Base-by-base conservation (phyloP, 2,888 invertebrate species). In the Chouioia cunea region DNA sequence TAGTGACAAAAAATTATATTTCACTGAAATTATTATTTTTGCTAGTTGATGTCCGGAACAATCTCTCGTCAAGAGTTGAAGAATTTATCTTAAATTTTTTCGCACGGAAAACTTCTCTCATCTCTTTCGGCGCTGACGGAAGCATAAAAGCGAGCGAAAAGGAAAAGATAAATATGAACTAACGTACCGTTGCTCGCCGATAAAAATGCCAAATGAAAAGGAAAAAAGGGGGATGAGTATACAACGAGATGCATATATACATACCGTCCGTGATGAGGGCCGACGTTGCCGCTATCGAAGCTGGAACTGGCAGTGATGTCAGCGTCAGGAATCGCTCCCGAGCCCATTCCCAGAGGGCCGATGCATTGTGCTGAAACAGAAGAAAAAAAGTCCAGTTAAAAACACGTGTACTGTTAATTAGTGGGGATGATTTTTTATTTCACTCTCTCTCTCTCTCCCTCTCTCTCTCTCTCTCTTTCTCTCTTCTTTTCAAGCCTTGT, bases 221-320 rank as follows among this genome's bases (percentile, higher is more conserved):
- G 36, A 57, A 43, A 57, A 27, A 27, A 27, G 4, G 4, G 6
- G 6, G 27, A 27, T 27, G 27, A 27, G 52, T 16, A 52, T 8
- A 53, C 20, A 20, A 56, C 36, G 18, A 60, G 2, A 47, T 43
- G 14, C 44, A 18, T 20, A 10, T 53, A 62, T 70, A 78, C 88
- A 86, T 86, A 95, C 96, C 96, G 91, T 86, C 92, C 94, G 83
- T 93, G 92, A 80, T 93, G 92, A 58, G 96, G 94, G 77, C 95
- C 96, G 74, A 95, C 95, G 85, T 93, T 93, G 81, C 91, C 91
- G 80, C 90, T 90, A 87, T 95, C 93, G 87, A 93, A 95, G 77
- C 93, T 93, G 56, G 95, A 95, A 86, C 94, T 95, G 75, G 95
- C 95, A 71, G 90, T 90, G 82, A 96, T 91, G 86, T 94, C 94